Conservation (phyloP, 2,888 invertebrate species). For the Rhagonycha fulva region DNA sequence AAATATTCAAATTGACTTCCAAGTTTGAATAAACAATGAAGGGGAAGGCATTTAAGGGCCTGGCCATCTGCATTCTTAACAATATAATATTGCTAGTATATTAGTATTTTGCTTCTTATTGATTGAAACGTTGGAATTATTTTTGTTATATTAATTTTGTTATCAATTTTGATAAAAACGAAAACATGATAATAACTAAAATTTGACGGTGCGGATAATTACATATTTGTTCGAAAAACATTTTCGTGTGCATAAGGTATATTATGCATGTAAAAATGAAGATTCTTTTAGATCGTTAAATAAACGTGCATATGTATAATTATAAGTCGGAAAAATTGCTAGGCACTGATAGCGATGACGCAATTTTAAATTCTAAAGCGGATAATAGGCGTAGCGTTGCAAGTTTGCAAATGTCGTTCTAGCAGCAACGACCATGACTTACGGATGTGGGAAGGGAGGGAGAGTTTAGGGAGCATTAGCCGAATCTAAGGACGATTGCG, state of each 20-base stretch:
- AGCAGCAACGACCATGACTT: constrained; percentile 33
- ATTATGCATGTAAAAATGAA: not conserved
- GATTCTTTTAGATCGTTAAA: not conserved
- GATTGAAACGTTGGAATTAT: not conserved
- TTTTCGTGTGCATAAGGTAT: not conserved
- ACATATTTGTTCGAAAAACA: not conserved
- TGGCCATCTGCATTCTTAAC: not conserved
- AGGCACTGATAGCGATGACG: constrained; percentile 32
- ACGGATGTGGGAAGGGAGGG: constrained; percentile 53
- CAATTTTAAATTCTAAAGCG: constrained; percentile 34
- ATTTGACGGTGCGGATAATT: not conserved
- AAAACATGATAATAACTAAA: not conserved
- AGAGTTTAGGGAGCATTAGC: constrained; percentile 66
- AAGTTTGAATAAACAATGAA: constrained; percentile 1
- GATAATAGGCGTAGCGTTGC: constrained; percentile 39
- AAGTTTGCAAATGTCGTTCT: constrained; percentile 46
- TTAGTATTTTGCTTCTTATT: not conserved
- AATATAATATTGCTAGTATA: no score
- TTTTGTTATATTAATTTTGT: not conserved
- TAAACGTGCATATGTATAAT: constrained; percentile 10
- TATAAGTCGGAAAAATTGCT: constrained; percentile 22
- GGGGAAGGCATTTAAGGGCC: not conserved
- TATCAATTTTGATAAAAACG: not conserved
- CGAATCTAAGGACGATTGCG: constrained; percentile 62
- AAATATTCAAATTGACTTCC: not conserved